phyloP scores from a whole-genome alignment of 2,113 vertebrate genomes.

The Agelaius tricolor region DNA sequence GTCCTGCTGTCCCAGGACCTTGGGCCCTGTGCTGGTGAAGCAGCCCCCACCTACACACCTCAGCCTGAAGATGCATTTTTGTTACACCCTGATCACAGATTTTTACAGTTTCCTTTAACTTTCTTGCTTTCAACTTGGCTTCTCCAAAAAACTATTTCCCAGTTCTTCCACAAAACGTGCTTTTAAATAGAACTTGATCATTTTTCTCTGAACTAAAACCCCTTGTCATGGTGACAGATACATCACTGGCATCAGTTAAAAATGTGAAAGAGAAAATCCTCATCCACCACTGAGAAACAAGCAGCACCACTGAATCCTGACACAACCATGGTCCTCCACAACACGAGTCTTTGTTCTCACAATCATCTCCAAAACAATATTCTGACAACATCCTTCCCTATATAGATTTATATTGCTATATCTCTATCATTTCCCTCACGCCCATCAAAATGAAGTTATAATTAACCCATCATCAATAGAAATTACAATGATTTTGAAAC shows the following conservation, averaged over 20 bases:
- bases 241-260: neutral
- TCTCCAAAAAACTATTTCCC: neutral
- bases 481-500: slow-evolving; percentile 56
- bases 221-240: neutral
- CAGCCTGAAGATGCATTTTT: neutral
- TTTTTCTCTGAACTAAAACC: neutral
- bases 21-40: neutral
- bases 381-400: neutral
- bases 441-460: slow-evolving; percentile 32
- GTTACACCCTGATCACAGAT: neutral
- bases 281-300: neutral
- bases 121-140: neutral
- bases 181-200: neutral
- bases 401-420: slow-evolving; percentile 22
- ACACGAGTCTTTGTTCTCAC: neutral
- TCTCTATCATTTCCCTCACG: slow-evolving; percentile 48
- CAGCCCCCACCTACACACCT: neutral
- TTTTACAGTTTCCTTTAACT: neutral
- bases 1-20: neutral
- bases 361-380: neutral
- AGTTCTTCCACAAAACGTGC: neutral
- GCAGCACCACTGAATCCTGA: neutral
- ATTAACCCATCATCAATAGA: slow-evolving; percentile 52
- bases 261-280: neutral
- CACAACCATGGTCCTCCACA: neutral